Base-by-base conservation (phyloP, 2,888 invertebrate species). In the Aradus depressus region DNA sequence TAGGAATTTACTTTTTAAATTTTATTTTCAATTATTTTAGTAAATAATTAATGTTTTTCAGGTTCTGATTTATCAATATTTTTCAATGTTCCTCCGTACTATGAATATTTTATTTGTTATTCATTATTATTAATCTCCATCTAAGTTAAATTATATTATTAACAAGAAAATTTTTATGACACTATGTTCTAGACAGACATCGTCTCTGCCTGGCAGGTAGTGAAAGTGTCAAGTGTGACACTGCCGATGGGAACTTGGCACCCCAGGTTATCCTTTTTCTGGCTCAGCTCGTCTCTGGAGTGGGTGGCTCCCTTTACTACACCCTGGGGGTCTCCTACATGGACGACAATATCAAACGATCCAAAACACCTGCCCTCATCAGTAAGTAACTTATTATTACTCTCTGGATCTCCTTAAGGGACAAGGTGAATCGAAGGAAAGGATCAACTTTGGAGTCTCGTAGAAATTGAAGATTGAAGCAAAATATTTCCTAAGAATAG, bases 281-380 rank as follows among this genome's bases (percentile, higher is more conserved):
- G 5, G 82, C 82, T 0, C 81, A 82, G 64, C 73, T 82, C 50
- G 75, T 84, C 37, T 79, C 80, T 2, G 82, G 82, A 2, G 75
- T 82, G 35, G 82, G 82, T 19, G 80, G 79, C 28, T 77, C 79
- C 1, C 67, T 82, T 1, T 81, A 79, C 63, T 80, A 78, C 61
- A 79, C 80, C 0, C 69, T 83, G 12, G 82, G 82, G 3, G 75
- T 80, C 0, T 75, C 81, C 2, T 83, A 83, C 63, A 79, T 83
- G 79, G 83, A 83, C 63, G 83, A 83, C 62, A 83, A 82, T 61
- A 78, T 80, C n/a, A 77, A 80, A 61, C 79, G 79, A 62, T 79
- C 80, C 3, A 80, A 80, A 62, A 80, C 81, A 1, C 81, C 82
- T n/a, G 76, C 77, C 2, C 66, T 81, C 34, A 71, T 82, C 53